phyloP scores from a whole-genome alignment of 2,797 vertebrate species.

The Acanthurus tractus region DNA sequence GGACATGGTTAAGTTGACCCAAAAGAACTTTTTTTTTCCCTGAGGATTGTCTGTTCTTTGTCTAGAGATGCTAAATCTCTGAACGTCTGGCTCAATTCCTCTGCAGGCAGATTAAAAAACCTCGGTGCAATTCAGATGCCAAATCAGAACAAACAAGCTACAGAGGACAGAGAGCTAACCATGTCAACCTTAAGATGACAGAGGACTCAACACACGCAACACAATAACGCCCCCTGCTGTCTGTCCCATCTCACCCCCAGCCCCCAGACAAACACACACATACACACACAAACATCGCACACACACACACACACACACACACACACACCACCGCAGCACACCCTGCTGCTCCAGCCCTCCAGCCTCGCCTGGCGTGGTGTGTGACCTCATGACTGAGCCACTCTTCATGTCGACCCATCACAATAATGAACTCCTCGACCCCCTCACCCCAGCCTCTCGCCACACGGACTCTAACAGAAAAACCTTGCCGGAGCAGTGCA shows the following conservation, averaged over 20 bases:
- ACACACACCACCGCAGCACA: constrained; percentile 11
- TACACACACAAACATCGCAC: neutral
- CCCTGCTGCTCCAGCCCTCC: constrained; percentile 22
- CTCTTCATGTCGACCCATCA: constrained; percentile 59
- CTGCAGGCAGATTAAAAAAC: constrained; percentile 61
- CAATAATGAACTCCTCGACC: constrained; percentile 72
- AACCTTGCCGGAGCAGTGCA: constrained; percentile 53
- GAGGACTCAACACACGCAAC: constrained; percentile 60
- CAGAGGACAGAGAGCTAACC: constrained; percentile 36
- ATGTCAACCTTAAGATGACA: constrained; percentile 39
- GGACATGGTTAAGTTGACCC: constrained; percentile 71
- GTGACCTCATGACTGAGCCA: constrained; percentile 53
- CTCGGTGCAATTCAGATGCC: constrained; percentile 56
- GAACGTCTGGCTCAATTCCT: constrained; percentile 36
- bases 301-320: too few relatives aligned
- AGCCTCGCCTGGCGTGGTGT: constrained; percentile 7
- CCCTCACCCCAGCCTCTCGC: constrained; percentile 43
- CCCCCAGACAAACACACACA: too few relatives aligned
- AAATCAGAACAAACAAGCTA: constrained; percentile 74
- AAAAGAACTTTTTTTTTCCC: constrained; percentile 41
- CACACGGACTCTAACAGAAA: constrained; percentile 37
- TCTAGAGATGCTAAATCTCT: constrained; percentile 59
- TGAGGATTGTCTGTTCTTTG: constrained; percentile 65
- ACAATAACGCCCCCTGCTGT: constrained; percentile 84
- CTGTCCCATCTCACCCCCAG: constrained; percentile 20